Evolutionary conservation across 2,888 invertebrate species (phyloP).

Genomic region (Prenolepis imparis): DNA sequence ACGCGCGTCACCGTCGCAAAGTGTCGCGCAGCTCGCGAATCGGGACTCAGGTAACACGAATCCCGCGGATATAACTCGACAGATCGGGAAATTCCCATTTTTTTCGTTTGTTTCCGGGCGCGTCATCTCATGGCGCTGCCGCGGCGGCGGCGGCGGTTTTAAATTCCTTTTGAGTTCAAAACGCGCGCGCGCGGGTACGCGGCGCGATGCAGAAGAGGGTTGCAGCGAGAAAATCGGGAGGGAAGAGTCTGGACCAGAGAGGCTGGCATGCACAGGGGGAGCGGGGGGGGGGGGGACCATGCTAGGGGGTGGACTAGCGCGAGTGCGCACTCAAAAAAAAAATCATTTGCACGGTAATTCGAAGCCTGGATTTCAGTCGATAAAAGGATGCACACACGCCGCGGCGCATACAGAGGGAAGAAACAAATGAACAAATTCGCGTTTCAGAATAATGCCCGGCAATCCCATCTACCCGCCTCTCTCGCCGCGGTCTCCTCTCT

Average conservation of each 20-base stretch:
- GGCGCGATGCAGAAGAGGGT: conserved; percentile 48
- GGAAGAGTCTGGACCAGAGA: conserved; percentile 43
- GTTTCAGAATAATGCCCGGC: conserved; percentile 86
- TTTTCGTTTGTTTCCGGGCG: conserved; percentile 62
- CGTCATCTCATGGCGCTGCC: conserved; percentile 68
- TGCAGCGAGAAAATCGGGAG: conserved; percentile 63
- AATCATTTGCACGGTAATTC: conserved; percentile 86
- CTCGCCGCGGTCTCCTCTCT: conserved; percentile 67
- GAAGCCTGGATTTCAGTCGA: conserved; percentile 86
- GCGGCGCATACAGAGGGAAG: conserved; percentile 86
- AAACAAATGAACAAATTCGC: conserved; percentile 86
- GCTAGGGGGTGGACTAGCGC: conserved; percentile 59
- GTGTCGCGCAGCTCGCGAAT: conserved; percentile 62
- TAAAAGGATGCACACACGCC: conserved; percentile 86
- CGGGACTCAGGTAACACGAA: conserved; percentile 79
- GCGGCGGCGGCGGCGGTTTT: conserved; percentile 77
- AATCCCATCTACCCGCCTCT: conserved; percentile 85
- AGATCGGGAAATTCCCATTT: conserved; percentile 74
- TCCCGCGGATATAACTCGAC: conserved; percentile 61
- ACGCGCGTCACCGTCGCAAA: conserved; percentile 46
- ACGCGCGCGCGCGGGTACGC: conserved; percentile 60
- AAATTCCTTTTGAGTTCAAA: conserved; percentile 85
- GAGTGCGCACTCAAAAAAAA: conserved; percentile 77
- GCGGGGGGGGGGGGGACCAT: conserved; percentile 8
- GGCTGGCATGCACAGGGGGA: conserved; percentile 30